Conservation (phyloP, 1,140 invertebrate genomes). For the Camponotus pennsylvanicus region DNA sequence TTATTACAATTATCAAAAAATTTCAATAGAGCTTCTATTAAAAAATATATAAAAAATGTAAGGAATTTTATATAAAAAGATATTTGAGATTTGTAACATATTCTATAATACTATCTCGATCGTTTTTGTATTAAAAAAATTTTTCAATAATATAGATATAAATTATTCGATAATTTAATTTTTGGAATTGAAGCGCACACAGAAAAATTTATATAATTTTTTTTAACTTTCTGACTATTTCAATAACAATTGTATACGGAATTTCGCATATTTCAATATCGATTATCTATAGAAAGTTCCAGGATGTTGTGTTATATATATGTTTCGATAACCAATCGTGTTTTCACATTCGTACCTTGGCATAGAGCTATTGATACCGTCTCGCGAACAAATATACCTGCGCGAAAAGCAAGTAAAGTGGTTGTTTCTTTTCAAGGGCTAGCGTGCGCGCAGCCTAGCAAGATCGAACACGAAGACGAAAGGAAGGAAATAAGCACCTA, state of each 20-base stretch:
- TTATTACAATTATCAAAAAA: neutral
- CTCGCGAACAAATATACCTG: conserved; percentile 32
- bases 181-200: neutral
- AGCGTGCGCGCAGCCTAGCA: conserved; percentile 45
- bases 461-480: conserved; percentile 15
- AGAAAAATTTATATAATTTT: neutral
- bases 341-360: conserved; percentile 26
- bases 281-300: conserved; percentile 8
- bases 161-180: conserved; percentile 9
- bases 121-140: neutral
- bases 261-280: conserved; percentile 19
- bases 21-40: neutral
- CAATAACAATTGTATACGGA: neutral
- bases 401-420: conserved; percentile 11
- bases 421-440: conserved; percentile 26
- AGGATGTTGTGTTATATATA: neutral
- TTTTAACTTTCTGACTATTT: neutral
- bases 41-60: neutral
- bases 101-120: neutral
- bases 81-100: neutral
- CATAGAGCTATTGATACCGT: conserved; percentile 1
- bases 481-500: conserved; percentile 62
- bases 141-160: neutral
- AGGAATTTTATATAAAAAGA: neutral
- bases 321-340: conserved; percentile 12